Base-by-base conservation (phyloP, 2,113 vertebrate genomes). In the Erythrocercus mccallii region DNA sequence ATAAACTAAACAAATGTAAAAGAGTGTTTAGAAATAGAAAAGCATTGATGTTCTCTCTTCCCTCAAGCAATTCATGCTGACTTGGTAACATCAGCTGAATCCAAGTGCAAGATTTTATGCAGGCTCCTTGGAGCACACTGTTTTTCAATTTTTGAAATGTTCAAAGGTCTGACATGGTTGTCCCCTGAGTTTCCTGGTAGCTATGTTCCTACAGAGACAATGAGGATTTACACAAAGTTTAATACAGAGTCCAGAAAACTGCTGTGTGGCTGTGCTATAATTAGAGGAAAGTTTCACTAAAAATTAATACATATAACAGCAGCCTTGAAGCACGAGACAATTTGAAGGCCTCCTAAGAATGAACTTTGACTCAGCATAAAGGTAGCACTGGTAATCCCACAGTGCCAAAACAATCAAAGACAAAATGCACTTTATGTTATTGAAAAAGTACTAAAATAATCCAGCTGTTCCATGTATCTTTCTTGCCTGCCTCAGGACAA, bases 81-180 rank as follows among this genome's bases (percentile, higher is more conserved):
- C 92, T 92, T 33, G 84, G 57, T 92, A 97, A 95, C 40, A 91
- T 91, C 53, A 89, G 23, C 58, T 81, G 68, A 91, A 77, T 70
- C 57, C 56, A 81, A 93, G 88, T 82, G 85, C 30, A 92, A 93
- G 51, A 69, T 92, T 92, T 96, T 92, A 82, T 86, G 64, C 93
- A 95, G 93, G 62, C 84, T 89, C 23, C 53, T 86, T 3, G 3
- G 71, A 90, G 47, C 71, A 48, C 54, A 47, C 40, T 65, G 71
- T 33, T 95, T 88, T 95, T 88, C 78, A 31, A 2, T 81, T 88
- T 97, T 94, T 93, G 19, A 92, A 93, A 87, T 35, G 30, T 86
- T 68, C 86, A 21, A 11, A 83, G 70, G 31, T 71, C 54, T 85
- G 96, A 92, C 45, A 60, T 38, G 65, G 38, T 3, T 94, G 77